Conservation (phyloP, 1,140 invertebrate genomes). For the Drosophila melanica region DNA sequence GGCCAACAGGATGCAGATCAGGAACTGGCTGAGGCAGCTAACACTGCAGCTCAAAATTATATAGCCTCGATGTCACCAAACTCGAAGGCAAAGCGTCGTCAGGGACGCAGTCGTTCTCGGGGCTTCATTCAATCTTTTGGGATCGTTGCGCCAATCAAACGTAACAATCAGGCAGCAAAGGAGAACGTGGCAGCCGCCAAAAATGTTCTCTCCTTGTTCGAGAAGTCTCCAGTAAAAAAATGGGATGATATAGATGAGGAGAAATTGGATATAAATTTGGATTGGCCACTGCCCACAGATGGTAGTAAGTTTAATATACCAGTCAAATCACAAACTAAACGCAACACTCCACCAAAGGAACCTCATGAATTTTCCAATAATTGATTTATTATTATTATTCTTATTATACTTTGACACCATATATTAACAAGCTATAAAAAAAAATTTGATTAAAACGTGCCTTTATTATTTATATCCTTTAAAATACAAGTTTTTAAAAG, state of each 20-base stretch:
- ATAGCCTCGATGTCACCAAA: background rate
- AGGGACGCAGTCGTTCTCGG: slow-evolving; percentile 22
- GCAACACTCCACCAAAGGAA: background rate
- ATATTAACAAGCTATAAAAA: too few relatives aligned
- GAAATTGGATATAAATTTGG: background rate
- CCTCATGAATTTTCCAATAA: background rate
- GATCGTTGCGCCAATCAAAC: slow-evolving; percentile 27
- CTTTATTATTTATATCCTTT: too few relatives aligned
- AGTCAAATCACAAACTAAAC: background rate
- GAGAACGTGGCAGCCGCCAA: slow-evolving; percentile 7
- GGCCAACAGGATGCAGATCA: background rate
- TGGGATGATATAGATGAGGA: background rate
- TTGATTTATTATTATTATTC: background rate
- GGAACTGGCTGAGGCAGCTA: background rate
- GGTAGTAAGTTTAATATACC: background rate
- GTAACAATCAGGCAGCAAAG: background rate
- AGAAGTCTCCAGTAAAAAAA: slow-evolving; percentile 1
- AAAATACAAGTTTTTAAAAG: too few relatives aligned
- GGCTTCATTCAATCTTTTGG: slow-evolving; percentile 35
- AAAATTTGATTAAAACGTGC: too few relatives aligned
- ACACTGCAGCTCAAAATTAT: too few relatives aligned
- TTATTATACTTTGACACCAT: too few relatives aligned
- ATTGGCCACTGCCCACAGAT: background rate
- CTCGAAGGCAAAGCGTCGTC: slow-evolving; percentile 17
- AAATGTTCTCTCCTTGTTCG: slow-evolving; percentile 10